These are phyloP conservation scores for Porites rus DNA, from an alignment of 92 coral and sea anemone species.

Conservation along the genomic window DNA sequence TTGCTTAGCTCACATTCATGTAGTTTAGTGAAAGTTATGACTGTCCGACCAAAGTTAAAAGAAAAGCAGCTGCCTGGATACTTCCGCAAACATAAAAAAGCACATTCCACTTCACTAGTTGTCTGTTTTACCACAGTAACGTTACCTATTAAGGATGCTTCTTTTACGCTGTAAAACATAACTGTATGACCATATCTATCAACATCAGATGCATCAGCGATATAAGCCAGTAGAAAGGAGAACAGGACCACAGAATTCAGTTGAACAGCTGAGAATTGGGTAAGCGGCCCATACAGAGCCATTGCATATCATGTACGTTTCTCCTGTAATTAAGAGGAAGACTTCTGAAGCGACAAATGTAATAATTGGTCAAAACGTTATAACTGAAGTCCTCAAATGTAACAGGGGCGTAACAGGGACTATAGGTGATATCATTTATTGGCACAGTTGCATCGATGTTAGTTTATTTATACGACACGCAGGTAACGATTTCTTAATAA, in stretches of 20 bases:
- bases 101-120: constrained; percentile 12
- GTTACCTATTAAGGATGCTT: constrained; percentile 12
- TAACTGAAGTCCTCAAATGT: too few species aligned
- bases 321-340: not conserved
- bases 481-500: too few species aligned
- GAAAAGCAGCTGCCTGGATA: constrained; percentile 25
- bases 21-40: not conserved
- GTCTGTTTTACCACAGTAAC: not conserved
- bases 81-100: not conserved
- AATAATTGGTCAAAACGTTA: too few species aligned
- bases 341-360: too few species aligned
- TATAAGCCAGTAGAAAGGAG: not conserved
- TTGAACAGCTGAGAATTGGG: not conserved
- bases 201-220: not conserved
- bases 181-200: not conserved
- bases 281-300: not conserved
- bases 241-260: not conserved
- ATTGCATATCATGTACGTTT: not conserved
- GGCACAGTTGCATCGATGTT: too few species aligned
- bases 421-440: too few species aligned
- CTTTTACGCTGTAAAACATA: constrained; percentile 5
- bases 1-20: constrained; percentile 29
- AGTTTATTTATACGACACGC: too few species aligned
- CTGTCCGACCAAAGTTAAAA: constrained; percentile 11
- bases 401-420: too few species aligned